Base-by-base conservation (phyloP, 2,113 vertebrate species). In the Melozone crissalis region DNA sequence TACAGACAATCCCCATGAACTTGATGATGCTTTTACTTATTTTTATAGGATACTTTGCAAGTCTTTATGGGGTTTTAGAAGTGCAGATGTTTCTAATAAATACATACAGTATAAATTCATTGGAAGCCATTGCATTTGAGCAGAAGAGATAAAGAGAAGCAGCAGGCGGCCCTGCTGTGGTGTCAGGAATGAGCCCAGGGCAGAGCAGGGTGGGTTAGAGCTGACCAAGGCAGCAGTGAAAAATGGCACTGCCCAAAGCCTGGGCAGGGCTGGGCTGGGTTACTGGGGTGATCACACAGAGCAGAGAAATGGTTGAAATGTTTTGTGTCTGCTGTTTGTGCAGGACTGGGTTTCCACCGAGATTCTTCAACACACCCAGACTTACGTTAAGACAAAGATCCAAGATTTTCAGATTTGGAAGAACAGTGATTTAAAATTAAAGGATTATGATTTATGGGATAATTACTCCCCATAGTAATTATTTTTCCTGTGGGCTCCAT, bases 331-430 rank as follows among this genome's bases (percentile, higher is more conserved):
- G 35, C 4, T 58, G 21, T 71, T 86, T 46, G 27, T 10, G 8
- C 41, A 58, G 31, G 13, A 19, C 37, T 76, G 62, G 27, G 30
- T 33, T 92, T 57, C 54, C 28, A 44, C n/a, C 2, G 2, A 41
- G 51, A 30, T 11, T 41, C 44, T 80, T 57, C 69, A 26, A 22
- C 39, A 12, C 0, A 0, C 19, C 16, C 68, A 31, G 41, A 16
- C 9, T 65, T 41, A 3, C 0, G 0, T 4, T 15, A 22, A 5
- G 7, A 44, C 39, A 84, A 77, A 57, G 7, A 41, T 11, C 11
- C 11, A 10, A 27, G 17, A 10, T 6, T 66, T 66, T 69, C 41
- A 16, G 0, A 3, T 84, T 62, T 43, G 62, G n/a, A 37, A 58
- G 15, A 65, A 3, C 0, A 23, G 5, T 33, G 43, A 65, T 73